Base-by-base conservation (phyloP, 1,140 invertebrate species). In the Pectinophora gossypiella region DNA sequence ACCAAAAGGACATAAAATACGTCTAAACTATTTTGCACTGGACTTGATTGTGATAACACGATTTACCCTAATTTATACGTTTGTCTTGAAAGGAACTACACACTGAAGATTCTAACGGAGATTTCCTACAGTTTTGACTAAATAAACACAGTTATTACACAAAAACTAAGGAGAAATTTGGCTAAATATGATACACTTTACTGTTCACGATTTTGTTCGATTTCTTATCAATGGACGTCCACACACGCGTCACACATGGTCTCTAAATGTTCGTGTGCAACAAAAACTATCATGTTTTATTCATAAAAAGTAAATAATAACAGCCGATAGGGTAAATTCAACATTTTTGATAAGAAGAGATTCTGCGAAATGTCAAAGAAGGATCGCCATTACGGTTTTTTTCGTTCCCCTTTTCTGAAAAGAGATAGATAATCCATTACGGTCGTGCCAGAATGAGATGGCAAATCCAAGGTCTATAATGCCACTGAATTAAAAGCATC, bases 291-390 rank as follows among this genome's bases (percentile, higher is more conserved):
- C 13, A 58, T 64, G 61, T 80, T 83, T 83, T 69, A 83, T 75
- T 83, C 76, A 78, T 73, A 54, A 80, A 69, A 68, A 52, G 44
- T 54, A 48, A 63, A 54, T 58, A 67, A 61, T 53, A 59, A 54
- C 51, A 58, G 53, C 19, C 51, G 35, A 64, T 56, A 67, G 55
- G 48, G 59, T 43, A 48, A 65, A 65, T 64, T 67, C 54, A 64
- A 60, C 62, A 60, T 64, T 77, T 76, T 69, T 56, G 51, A 54
- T 54, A 61, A 61, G 61, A 68, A 56, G 63, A 48, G 36, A 40
- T 40, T 32, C 27, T 32, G 54, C 57, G 63, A 80, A 82, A 85
- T 70, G 81, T 85, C 78, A 85, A 68, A 76, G 64, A 58, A 54
- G 45, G 54, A 56, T 68, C 64, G 74, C 79, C 76, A 80, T 83